A percentile compares a stretch with the other conserved stretches of the same genome.
These are phyloP conservation scores for Lateolabrax maculatus DNA, from an alignment of 2,797 vertebrate species.

Conservation along the genomic window DNA sequence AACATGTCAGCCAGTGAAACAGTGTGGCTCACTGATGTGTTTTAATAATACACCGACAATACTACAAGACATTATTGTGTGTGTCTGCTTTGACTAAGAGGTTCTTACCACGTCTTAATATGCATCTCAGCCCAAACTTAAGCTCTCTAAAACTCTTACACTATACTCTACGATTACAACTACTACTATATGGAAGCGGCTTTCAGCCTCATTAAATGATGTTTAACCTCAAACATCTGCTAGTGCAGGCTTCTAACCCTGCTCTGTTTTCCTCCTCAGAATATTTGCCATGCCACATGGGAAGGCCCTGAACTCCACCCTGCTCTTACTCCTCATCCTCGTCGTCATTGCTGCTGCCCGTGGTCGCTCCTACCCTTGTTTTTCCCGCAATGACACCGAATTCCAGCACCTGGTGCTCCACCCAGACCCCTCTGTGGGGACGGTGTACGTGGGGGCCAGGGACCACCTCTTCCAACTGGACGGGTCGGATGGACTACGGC, in stretches of 20 bases:
- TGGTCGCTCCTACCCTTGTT: slow-evolving; percentile 81
- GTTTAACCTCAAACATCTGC: slow-evolving; percentile 14
- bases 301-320: slow-evolving; percentile 83
- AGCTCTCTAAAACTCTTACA: slow-evolving; percentile 27
- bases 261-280: slow-evolving; percentile 77
- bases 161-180: not conserved
- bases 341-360: slow-evolving; percentile 63
- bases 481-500: slow-evolving; percentile 83
- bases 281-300: slow-evolving; percentile 91
- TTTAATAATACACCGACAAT: too few species aligned
- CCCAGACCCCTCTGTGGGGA: slow-evolving; percentile 88
- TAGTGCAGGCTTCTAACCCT: not conserved
- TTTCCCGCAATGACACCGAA: slow-evolving; percentile 87
- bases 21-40: too few species aligned
- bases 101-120: slow-evolving; percentile 1
- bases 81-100: not conserved
- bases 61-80: too few species aligned
- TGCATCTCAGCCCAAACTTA: slow-evolving; percentile 12
- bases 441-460: slow-evolving; percentile 93
- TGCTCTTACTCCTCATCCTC: slow-evolving; percentile 82
- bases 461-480: slow-evolving; percentile 95
- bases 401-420: slow-evolving; percentile 95
- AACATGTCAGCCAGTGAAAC: not conserved
- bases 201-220: slow-evolving; percentile 24
- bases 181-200: not conserved